Conservation (phyloP, 2,797 vertebrate genomes). For the Characodon lateralis region DNA sequence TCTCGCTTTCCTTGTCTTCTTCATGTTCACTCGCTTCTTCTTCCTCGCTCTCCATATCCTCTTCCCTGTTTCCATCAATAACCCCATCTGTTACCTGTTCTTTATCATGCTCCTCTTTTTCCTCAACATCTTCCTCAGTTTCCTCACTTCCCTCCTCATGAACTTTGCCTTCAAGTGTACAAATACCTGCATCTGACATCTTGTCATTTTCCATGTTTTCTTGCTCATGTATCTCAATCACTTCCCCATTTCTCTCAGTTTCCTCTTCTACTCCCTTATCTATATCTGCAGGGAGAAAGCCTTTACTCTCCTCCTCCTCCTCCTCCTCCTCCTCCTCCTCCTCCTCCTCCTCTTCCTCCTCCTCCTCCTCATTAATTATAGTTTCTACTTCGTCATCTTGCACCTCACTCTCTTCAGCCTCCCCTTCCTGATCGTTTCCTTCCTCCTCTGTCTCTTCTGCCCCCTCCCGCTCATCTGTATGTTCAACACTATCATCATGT, state of each 20-base stretch:
- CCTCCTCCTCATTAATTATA: not conserved
- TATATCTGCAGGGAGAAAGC: not conserved
- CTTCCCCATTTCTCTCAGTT: not conserved
- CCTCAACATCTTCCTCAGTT: not conserved
- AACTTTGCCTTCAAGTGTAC: not conserved
- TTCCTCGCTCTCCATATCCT: conserved; percentile 5
- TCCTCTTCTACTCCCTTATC: not conserved
- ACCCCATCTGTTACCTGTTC: not conserved
- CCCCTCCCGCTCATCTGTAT: conserved; percentile 46
- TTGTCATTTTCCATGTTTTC: conserved; percentile 3
- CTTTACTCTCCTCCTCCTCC: not conserved
- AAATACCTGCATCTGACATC: conserved; percentile 1
- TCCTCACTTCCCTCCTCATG: not conserved
- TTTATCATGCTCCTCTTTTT: not conserved
- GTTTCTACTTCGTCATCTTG: conserved; percentile 6
- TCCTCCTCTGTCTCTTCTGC: conserved; percentile 17
- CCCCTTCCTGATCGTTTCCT: conserved; percentile 6
- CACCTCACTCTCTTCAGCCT: not conserved
- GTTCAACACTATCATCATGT: conserved; percentile 17
- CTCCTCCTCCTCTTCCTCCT: not conserved
- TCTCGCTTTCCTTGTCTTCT: conserved; percentile 1
- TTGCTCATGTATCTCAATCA: conserved; percentile 9
- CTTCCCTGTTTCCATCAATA: conserved; percentile 4
- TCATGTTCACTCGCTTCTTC: conserved; percentile 19
- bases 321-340: not conserved